Conservation (phyloP, 1,140 invertebrate genomes). For the Apocrypta bakeri region DNA sequence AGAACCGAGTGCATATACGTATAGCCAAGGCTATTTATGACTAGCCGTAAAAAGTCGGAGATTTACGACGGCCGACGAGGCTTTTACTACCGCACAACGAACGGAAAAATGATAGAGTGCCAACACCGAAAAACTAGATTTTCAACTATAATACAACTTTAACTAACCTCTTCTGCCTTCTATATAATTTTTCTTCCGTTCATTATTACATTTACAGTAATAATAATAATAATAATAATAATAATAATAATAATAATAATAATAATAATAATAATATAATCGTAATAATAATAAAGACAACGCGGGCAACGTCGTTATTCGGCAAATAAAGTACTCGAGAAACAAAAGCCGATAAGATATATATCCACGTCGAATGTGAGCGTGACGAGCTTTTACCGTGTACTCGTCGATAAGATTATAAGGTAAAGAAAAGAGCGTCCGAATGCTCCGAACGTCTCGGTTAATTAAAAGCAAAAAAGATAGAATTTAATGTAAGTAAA, state of each 20-base stretch:
- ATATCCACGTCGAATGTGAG: conserved; percentile 49
- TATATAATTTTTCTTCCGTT: neutral
- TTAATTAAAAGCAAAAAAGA: neutral
- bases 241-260: too few relatives aligned
- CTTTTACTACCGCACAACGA: neutral
- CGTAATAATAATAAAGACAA: neutral
- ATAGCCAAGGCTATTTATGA: conserved; percentile 24
- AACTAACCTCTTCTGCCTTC: neutral
- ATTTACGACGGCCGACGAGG: conserved; percentile 28
- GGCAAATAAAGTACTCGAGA: conserved; percentile 69
- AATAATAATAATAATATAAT: too few relatives aligned
- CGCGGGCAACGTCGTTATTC: neutral
- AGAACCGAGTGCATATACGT: neutral
- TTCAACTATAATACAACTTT: neutral
- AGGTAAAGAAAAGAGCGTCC: neutral
- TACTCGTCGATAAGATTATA: conserved; percentile 61
- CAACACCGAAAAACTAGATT: neutral
- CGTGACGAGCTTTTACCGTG: neutral
- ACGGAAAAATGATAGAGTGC: conserved; percentile 37
- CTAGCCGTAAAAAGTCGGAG: conserved; percentile 30
- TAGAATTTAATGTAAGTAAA: neutral
- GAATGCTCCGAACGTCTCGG: neutral
- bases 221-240: neutral
- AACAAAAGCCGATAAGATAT: conserved; percentile 70
- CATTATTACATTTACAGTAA: neutral